Conservation (phyloP, 2,888 invertebrate genomes). For the Tupiocoris notatus region DNA sequence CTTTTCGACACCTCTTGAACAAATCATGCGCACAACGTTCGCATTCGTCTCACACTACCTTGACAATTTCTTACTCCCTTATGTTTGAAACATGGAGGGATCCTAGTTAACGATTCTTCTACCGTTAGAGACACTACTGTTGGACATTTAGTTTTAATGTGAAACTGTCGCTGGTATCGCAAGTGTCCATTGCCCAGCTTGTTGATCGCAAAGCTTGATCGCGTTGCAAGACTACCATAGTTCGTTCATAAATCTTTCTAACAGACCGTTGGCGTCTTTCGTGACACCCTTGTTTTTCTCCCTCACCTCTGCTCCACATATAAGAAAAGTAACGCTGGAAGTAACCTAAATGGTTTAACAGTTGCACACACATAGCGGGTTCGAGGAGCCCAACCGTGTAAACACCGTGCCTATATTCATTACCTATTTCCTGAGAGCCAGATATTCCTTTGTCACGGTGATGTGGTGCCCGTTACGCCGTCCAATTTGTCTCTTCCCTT, state of each 20-base stretch:
- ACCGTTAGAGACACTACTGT: too few relatives aligned
- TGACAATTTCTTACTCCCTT: too few relatives aligned
- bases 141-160: too few relatives aligned
- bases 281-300: background rate
- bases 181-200: too few relatives aligned
- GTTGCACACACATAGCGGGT: background rate
- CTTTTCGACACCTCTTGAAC: background rate
- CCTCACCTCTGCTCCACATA: background rate
- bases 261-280: too few relatives aligned
- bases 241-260: too few relatives aligned
- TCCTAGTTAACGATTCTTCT: too few relatives aligned
- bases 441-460: slow-evolving; percentile 37
- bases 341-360: background rate
- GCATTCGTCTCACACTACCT: too few relatives aligned
- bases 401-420: slow-evolving; percentile 35
- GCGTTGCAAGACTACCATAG: too few relatives aligned
- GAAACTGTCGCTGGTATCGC: too few relatives aligned
- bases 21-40: background rate
- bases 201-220: too few relatives aligned
- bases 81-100: too few relatives aligned
- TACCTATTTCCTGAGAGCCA: slow-evolving; percentile 37
- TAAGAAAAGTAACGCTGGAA: background rate
- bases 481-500: slow-evolving; percentile 33
- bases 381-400: slow-evolving; percentile 30
- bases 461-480: slow-evolving; percentile 37